Base-by-base conservation (phyloP, 2,797 vertebrate genomes). In the Psittacula echo region DNA sequence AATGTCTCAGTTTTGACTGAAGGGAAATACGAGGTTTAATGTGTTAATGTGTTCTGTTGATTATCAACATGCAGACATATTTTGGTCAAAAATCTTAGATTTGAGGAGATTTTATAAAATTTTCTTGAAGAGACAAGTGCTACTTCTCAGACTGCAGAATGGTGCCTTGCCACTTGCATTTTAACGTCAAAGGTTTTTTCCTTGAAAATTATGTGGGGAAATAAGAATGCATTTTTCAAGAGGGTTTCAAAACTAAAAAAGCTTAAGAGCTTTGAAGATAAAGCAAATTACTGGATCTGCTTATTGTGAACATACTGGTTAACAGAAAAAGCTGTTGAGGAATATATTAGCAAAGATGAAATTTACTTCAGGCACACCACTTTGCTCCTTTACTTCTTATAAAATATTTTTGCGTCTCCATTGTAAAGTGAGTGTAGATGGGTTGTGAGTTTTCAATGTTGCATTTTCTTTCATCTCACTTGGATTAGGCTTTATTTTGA, bases 281-380 rank as follows among this genome's bases (percentile, higher is more conserved):
- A 81, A 93, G 37, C n/a, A 95, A 41, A 90, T 90, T 41, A 42
- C 30, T 92, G 72, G 44, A 41, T 87, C 90, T 84, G 34, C 44
- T 56, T 37, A 24, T 51, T 94, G 7, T 88, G 70, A 67, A 66
- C 24, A 9, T 48, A 34, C 87, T 86, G 61, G 85, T 95, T 94
- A 90, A 67, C 24, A 84, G 66, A 75, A 76, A 76, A 93, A 88
- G 9, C 56, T 90, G 85, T 94, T 94, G 92, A 89, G 39, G 60
- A 94, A 70, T 89, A 84, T 70, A 51, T 87, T 65, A 85, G 21
- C 62, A 90, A 32, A 65, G 48, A n/a, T 71, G 29, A 39, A 41
- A 90, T 92, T 95, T 71, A 78, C 50, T 93, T 68, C 86, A 65
- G 53, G 27, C 9, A 24, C 73, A n/a, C 26, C 44, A 34, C 61